Evolutionary conservation across 1,140 invertebrate genomes (phyloP).

Genomic region (Brachionus plicatilis): DNA sequence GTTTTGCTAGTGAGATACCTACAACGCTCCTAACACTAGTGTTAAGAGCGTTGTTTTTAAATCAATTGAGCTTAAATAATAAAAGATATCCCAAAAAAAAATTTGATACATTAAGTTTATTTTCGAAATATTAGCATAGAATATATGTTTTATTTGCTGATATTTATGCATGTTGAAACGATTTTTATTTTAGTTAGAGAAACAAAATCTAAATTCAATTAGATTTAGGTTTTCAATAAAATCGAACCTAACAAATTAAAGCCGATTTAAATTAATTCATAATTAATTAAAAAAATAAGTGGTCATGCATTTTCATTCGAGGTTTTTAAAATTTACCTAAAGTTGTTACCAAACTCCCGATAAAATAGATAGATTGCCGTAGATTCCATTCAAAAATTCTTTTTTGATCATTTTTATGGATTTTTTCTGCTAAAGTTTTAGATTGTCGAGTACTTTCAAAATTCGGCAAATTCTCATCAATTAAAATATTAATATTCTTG

Average conservation of each 20-base stretch:
- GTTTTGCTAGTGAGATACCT: no score
- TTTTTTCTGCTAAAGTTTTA: background rate
- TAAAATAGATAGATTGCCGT: slow-evolving; percentile 3
- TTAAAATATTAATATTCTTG: background rate
- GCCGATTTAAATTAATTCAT: background rate
- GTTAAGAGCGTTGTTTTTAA: no score
- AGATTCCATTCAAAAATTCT: background rate
- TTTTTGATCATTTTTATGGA: background rate
- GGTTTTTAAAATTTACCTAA: background rate
- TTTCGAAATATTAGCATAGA: no score
- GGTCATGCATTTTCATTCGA: background rate
- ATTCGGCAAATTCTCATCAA: background rate
- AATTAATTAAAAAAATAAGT: background rate
- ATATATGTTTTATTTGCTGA: no score
- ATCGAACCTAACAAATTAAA: background rate
- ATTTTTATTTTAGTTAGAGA: no score
- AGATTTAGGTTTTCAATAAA: no score
- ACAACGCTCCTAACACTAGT: no score
- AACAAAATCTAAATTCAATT: no score
- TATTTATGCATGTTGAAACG: no score
- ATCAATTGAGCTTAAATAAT: no score
- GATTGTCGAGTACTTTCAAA: background rate
- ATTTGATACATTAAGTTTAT: no score
- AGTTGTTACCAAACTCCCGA: slow-evolving; percentile 18
- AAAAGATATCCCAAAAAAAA: no score